Conservation (phyloP, 2,797 vertebrate genomes). For the Ataeniobius toweri region DNA sequence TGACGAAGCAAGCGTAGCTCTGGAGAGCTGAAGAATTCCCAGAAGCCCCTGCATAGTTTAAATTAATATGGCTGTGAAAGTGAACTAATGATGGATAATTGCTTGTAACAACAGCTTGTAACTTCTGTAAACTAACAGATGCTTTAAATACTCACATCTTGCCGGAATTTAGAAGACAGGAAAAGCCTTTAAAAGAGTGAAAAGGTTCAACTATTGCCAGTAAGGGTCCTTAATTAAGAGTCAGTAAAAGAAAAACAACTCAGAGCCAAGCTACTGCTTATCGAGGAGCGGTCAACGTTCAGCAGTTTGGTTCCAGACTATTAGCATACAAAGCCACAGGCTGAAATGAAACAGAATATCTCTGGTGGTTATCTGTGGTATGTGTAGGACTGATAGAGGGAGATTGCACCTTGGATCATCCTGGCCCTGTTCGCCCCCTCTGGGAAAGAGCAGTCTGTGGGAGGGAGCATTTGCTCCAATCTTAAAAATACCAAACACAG, state of each 20-base stretch:
- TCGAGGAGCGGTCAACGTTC: conserved; percentile 34
- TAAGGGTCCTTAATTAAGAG: conserved; percentile 39
- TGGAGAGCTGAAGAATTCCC: conserved; percentile 31
- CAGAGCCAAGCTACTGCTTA: conserved; percentile 16
- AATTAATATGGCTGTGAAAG: conserved; percentile 31
- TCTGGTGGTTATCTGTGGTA: conserved; percentile 75
- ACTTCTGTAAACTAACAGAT: conserved; percentile 15
- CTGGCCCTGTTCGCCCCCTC: conserved; percentile 51
- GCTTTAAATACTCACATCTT: conserved; percentile 24
- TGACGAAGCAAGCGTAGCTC: conserved; percentile 33
- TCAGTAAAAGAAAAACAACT: conserved; percentile 35
- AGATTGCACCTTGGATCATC: conserved; percentile 69
- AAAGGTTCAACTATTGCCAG: conserved; percentile 27
- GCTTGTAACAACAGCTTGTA: conserved; percentile 31
- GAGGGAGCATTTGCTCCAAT: conserved; percentile 40
- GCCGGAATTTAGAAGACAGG: conserved; percentile 24
- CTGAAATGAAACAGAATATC: conserved; percentile 59
- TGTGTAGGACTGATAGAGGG: conserved; percentile 67
- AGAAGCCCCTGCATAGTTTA: conserved; percentile 32
- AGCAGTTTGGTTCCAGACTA: conserved; percentile 33
- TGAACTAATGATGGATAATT: conserved; percentile 41
- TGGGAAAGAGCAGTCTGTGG: conserved; percentile 47
- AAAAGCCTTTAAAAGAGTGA: conserved; percentile 9
- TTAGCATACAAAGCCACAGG: conserved; percentile 56
- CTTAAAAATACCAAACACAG: conserved; percentile 44